Conservation (phyloP, 2,113 vertebrate genomes). For the Apteryx owenii region DNA sequence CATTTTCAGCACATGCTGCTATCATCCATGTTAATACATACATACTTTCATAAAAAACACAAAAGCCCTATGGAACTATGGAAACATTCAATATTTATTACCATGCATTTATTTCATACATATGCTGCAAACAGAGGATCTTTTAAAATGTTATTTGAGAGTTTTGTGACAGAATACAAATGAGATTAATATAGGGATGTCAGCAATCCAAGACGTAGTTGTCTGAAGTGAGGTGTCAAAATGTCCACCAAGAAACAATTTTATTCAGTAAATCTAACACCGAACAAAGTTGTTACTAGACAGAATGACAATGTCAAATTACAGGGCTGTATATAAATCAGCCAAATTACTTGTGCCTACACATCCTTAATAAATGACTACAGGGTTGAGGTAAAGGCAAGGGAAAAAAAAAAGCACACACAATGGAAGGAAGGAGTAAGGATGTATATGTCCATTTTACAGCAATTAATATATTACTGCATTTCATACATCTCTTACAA, state of each 20-base stretch:
- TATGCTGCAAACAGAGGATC: background rate
- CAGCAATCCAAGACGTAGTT: constrained; percentile 47
- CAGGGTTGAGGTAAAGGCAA: background rate
- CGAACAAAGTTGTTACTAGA: constrained; percentile 45
- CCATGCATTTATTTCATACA: background rate
- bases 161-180: constrained; percentile 54
- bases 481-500: constrained; percentile 38
- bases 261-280: constrained; percentile 60
- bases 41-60: background rate
- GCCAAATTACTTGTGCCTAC: constrained; percentile 43
- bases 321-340: constrained; percentile 51
- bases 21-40: background rate
- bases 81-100: background rate
- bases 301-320: constrained; percentile 68
- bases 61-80: background rate
- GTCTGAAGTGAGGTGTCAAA: constrained; percentile 58
- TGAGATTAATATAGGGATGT: constrained; percentile 67
- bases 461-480: constrained; percentile 59
- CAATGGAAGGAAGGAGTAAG: background rate
- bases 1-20: background rate
- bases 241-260: constrained; percentile 54
- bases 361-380: constrained; percentile 47
- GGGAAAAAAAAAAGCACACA: background rate
- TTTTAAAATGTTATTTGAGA: constrained; percentile 7
- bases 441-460: background rate